Evolutionary conservation across 2,113 vertebrate species (phyloP).

Genomic region (Scopus umbretta): DNA sequence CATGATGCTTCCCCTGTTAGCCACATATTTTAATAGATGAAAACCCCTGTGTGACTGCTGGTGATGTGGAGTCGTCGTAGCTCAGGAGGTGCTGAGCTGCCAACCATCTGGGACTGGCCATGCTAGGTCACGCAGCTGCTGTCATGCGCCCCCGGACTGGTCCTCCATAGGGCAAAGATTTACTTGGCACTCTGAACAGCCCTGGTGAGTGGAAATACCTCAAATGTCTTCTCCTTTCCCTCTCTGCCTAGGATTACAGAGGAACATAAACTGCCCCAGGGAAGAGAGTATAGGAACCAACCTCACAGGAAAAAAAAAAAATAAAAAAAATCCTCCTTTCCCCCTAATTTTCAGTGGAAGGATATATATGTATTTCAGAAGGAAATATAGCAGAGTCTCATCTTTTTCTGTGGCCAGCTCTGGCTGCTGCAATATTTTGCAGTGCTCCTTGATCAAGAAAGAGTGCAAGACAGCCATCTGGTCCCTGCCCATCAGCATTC

Average conservation of each 20-base stretch:
- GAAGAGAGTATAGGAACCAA: neutral
- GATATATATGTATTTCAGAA: neutral
- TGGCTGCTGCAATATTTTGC: neutral
- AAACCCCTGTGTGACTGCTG: neutral
- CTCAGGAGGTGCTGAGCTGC: neutral
- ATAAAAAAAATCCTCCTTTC: neutral
- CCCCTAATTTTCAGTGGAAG: neutral
- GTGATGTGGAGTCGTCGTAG: accelerated
- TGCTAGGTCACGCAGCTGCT: neutral
- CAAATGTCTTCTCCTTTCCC: neutral
- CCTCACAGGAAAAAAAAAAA: neutral
- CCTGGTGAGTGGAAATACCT: neutral
- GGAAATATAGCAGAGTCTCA: neutral
- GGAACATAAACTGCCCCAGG: neutral
- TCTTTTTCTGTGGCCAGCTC: neutral
- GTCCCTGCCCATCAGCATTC: neutral
- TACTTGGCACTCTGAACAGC: neutral
- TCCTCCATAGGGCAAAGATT: accelerated
- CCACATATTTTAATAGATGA: accelerated
- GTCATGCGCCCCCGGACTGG: neutral
- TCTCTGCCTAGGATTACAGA: neutral
- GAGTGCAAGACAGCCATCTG: neutral
- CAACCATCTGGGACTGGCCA: accelerated
- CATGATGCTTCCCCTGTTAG: neutral
- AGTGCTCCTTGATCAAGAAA: neutral